Evolutionary conservation across 1,140 invertebrate species (phyloP), one percentile per base, ranked within the genome.

Genomic region (Aricia agestis): DNA sequence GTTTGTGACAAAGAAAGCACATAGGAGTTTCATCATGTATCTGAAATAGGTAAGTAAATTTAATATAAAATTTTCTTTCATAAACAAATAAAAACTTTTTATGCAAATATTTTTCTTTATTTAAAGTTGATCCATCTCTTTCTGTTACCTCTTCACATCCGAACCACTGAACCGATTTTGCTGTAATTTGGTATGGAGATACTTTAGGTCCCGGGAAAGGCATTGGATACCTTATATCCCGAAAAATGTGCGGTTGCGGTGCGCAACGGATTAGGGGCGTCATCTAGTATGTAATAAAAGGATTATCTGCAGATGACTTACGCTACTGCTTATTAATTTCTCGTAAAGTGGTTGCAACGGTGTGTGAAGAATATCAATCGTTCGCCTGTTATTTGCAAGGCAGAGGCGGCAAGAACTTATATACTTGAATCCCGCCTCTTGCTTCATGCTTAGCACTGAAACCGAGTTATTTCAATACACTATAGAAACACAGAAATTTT

Each of bases 21-120:
- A 63, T 63, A 19, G 59, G 59, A 6, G 59, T 25, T 63, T 63
- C 17, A 63, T 63, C 59, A 25, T 63, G 59, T 19, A 63, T 63
- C 59, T 63, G 18, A 63, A 63, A 25, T 63, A 25, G 3, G 7
- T 59, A 17, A 58, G 1, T 5, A 7, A 58, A 58, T 58, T 58
- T 2, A 58, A 58, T 58, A 58, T 58, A 58, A 25, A 6, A 36
- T 36, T 36, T 36, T 9, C 6, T 5, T 36, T 36, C 36, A 1
- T 6, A 36, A 5, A 36, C 25, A 25, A 25, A 25, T n/a, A 25
- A 25, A 25, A 25, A 25, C 25, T 25, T 25, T 25, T 2, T 25
- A 25, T 2, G 25, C 25, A 25, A 25, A 25, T 25, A 25, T 25
- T 3, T 25, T 25, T 25, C 25, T 25, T 25, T 2, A 0, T 25